Base-by-base conservation (phyloP, 2,888 invertebrate genomes). In the Rhagonycha fulva region DNA sequence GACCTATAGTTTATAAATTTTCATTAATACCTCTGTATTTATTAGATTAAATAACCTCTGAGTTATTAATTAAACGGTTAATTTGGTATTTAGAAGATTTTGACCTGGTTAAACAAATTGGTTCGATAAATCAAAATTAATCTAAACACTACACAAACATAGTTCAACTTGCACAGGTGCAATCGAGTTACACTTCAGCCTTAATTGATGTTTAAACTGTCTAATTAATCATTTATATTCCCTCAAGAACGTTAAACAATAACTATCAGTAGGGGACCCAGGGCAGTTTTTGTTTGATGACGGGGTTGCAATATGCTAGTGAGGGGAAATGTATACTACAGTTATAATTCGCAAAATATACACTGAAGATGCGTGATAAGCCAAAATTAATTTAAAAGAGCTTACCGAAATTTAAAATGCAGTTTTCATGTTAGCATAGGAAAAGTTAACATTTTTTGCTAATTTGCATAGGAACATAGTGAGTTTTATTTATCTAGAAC, bases 221-320 rank as follows among this genome's bases (percentile, higher is more conserved):
- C 82, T 82, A 83, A 84, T 85, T 85, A 84, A 85, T 85, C 85
- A 85, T 84, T 84, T 81, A 84, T 81, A 78, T 82, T 81, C 82
- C 83, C 84, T 80, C 77, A 76, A 72, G 77, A 66, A 75, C 78
- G 80, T 77, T 78, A 80, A 74, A 77, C 77, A 76, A 78, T 80
- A 76, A 30, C 76, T 71, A 66, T 11, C 14, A 68, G 71, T 68
- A 75, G 67, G 72, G 28, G 74, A 66, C 62, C 67, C 62, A 66
- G 77, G 77, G 70, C 70, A 70, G 70, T 77, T 74, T 77, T 74
- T 61, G 68, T 71, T 63, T 76, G 67, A 23, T 32, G 71, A 73
- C 67, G 72, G 68, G 75, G 66, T 77, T 69, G 72, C 77, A 77
- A 80, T 80, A 77, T 78, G 80, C 75, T 74, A 70, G 76, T 69